Evolutionary conservation across 2,888 invertebrate species (phyloP), one percentile per base, ranked within the genome.

Genomic region (Notocelia uddmanniana): DNA sequence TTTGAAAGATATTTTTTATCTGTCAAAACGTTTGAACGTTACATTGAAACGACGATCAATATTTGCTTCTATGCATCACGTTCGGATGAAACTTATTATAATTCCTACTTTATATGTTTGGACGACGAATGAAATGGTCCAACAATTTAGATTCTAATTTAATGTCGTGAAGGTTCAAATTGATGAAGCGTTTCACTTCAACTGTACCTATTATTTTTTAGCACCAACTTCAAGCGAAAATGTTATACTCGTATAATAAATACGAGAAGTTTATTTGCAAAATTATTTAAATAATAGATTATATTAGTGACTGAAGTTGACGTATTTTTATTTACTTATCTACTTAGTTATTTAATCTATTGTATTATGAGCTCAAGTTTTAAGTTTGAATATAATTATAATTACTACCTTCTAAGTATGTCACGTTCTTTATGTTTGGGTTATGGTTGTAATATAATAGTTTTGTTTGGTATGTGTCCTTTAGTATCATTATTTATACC

Each of bases 361-460:
- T 41, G n/a, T 23, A 19, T 21, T 59, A 21, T 21, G n/a, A 41
- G 21, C 23, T 41, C 10, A 59, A 10, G 23, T 41, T 59, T 23
- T 10, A n/a, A 5, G 13, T 31, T 50, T 31, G 19, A 9, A 48
- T 50, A 62, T 62, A 45, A n/a, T 13, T 59, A 58, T 21, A 41
- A 13, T 19, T 21, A 19, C n/a, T 45, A 18, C n/a, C 0, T 11
- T 34, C 5, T 19, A n/a, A 26, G 41, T 18, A 63, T 34, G 2
- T 62, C 21, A 54, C 10, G 21, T 64, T 8, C 3, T 37, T 34
- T 50, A 21, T 60, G 54, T 69, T 19, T 60, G 68, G 60, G 68
- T 68, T 68, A 60, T 69, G 68, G 60, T 69, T 69, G 68, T 69
- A 54, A 62, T 23, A 34, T 52, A 41, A 57, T 26, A 48, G 15